Evolutionary conservation across 2,113 vertebrate genomes (phyloP).

Genomic region (Propithecus coquereli): DNA sequence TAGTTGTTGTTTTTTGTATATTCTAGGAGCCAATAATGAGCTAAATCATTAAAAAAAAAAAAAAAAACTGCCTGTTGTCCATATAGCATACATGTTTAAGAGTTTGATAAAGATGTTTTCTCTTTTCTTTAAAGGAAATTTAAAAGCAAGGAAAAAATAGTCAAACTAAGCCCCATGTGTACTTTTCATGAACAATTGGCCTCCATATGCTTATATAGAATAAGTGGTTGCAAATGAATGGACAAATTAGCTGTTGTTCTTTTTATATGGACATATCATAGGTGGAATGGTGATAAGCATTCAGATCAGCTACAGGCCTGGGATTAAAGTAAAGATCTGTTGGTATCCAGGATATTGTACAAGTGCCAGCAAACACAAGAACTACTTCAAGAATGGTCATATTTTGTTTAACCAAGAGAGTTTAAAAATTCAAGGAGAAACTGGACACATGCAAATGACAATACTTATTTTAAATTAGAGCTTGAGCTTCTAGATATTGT

Average conservation of each 20-base stretch:
- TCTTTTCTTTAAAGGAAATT: not conserved
- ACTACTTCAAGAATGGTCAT: not conserved
- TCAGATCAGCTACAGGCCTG: not conserved
- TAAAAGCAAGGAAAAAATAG: not conserved
- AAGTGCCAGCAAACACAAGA: not conserved
- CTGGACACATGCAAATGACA: not conserved
- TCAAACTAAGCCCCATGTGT: not conserved
- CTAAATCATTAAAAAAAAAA: not conserved
- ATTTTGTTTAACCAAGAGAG: not conserved
- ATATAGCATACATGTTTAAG: not conserved
- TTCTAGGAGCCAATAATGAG: not conserved
- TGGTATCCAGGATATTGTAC: not conserved
- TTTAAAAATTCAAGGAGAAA: not conserved
- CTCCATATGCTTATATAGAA: not conserved
- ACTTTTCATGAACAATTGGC: not conserved
- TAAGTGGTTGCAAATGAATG: not conserved
- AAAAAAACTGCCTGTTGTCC: accelerated
- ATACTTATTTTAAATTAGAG: not conserved
- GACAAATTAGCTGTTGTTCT: not conserved
- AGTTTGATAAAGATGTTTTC: not conserved
- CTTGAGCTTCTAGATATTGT: not conserved
- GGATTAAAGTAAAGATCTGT: not conserved
- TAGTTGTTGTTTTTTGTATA: not conserved
- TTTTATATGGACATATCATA: not conserved
- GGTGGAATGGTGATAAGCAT: not conserved